Base-by-base conservation (phyloP, 2,888 invertebrate genomes). In the Nomada ruficornis region DNA sequence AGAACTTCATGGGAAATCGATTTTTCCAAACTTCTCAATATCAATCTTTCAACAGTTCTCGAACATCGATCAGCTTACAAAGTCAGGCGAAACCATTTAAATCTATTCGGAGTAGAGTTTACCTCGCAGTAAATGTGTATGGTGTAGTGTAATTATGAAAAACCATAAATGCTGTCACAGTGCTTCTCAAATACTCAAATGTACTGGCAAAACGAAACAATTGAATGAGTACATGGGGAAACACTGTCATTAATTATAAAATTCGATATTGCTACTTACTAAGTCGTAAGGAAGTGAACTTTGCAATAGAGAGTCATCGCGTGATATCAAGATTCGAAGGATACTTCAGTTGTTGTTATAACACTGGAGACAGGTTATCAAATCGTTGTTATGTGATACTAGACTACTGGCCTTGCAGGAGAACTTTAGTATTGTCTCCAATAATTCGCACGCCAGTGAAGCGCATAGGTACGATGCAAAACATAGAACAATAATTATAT, bases 1-100 rank as follows among this genome's bases (percentile, higher is more conserved):
- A 36, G 62, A 72, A 36, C 5, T 36, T 64, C 59, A 42, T 18
- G 52, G 42, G 13, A n/a, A 54, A 79, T 76, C 69, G 64, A 69
- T 76, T 62, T 64, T 52, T 9, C 13, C 44, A 57, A 79, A 69
- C 20, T 29, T 76, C 9, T n/a, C 36, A 13, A 44, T 18, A 26
- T 36, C 59, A 15, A 80, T 59, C 10, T 69, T 55, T 29, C 59
- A 23, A 36, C 29, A 29, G 2, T 2, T 7, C 42, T 29, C 23
- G 42, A 65, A 20, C 13, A 5, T 23, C 55, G n/a, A 47, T 59
- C 23, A 11, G 13, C 9, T 15, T n/a, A 2, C n/a, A 71, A 7
- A n/a, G 29, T 11, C 59, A 23, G 29, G 36, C 13, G 36, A n/a
- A 52, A 29, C n/a, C 23, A 63, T 55, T 55, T 55, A 47, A 15